These are phyloP conservation scores for Dermatophagoides farinae DNA, from an alignment of 1,140 invertebrate genomes.

Conservation along the genomic window DNA sequence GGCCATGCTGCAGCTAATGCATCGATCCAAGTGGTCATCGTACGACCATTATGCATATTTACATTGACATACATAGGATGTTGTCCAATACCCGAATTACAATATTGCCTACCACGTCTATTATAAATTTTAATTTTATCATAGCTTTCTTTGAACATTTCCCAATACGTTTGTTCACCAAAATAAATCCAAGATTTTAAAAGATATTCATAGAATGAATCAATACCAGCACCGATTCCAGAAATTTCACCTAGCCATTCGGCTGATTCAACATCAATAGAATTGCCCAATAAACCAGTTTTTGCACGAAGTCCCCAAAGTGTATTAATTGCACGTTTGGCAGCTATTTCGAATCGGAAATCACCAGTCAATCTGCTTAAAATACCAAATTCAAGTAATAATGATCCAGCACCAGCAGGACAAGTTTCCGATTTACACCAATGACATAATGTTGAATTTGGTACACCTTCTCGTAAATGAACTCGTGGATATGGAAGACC, in stretches of 20 bases:
- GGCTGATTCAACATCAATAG: constrained; percentile 41
- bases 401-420: constrained; percentile 41
- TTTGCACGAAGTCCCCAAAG: constrained; percentile 37
- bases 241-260: constrained; percentile 39
- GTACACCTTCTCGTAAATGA: constrained; percentile 37
- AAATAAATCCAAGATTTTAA: constrained; percentile 43
- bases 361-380: constrained; percentile 38
- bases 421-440: constrained; percentile 39
- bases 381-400: constrained; percentile 43
- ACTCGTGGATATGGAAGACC: constrained; percentile 42
- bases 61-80: constrained; percentile 49
- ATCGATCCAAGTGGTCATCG: constrained; percentile 44
- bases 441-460: constrained; percentile 17
- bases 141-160: constrained; percentile 41
- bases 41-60: constrained; percentile 41
- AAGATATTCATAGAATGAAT: constrained; percentile 47
- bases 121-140: constrained; percentile 37
- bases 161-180: constrained; percentile 35
- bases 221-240: constrained; percentile 44
- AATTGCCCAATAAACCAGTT: constrained; percentile 44
- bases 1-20: constrained; percentile 42
- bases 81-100: constrained; percentile 37
- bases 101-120: constrained; percentile 37
- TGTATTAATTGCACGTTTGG: not conserved
- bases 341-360: constrained; percentile 19